Base-by-base conservation (phyloP, 2,888 invertebrate species). In the Polymixis flavicincta region DNA sequence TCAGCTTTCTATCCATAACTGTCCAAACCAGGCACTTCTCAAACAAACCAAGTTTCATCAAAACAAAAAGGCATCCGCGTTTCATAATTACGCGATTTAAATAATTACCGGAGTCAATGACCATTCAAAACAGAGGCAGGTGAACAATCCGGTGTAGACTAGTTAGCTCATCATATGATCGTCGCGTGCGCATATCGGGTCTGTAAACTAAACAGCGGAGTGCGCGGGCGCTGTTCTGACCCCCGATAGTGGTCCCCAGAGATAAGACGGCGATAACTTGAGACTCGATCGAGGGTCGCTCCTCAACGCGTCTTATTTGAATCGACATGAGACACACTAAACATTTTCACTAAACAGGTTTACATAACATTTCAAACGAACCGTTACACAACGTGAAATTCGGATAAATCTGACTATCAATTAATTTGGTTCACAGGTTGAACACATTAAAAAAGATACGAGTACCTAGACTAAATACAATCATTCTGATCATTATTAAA, bases 171-270 rank as follows among this genome's bases (percentile, higher is more conserved):
- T 93, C 95, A 95, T 94, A 93, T 93, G 91, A 86, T 88, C 89
- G 92, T 89, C 93, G 95, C 95, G 94, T 95, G 95, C 92, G 90
- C 90, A 86, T 90, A 90, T 92, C 89, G 84, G 76, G 85, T 89
- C 87, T 85, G 91, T 92, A 94, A 94, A 93, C 93, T 92, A 94
- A 94, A 93, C 93, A 93, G 83, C 90, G 89, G 89, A 91, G 91
- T 89, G 91, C 91, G 90, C 91, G 90, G 90, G 89, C 90, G 92
- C 90, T 90, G 88, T 91, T 91, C 90, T 94, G 95, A 95, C 95
- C 95, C 92, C 80, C 84, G 94, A 94, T 93, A 93, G 87, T 87
- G 68, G 81, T 84, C 59, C 64, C 76, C 83, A 82, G 77, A 76
- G 87, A 86, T 86, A 94, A 94, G 92, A 89, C 89, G 76, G 32